Percentiles rank a stretch among this genome's conserved stretches.
Conservation (phyloP, 1,140 invertebrate species). For the Drosophila pseudoananassae region DNA sequence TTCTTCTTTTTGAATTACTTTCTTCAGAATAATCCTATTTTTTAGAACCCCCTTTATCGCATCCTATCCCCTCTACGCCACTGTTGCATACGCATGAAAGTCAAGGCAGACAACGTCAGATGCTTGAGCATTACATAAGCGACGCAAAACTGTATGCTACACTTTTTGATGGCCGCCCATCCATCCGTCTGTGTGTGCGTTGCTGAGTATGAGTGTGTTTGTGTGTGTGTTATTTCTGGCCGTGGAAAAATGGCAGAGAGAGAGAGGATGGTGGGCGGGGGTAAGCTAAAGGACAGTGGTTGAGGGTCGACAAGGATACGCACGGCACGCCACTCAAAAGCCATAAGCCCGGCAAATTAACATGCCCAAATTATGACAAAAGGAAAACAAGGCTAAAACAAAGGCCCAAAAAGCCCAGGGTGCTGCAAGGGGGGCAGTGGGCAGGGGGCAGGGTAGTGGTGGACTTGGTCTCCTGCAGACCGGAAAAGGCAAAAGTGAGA, state of each 20-base stretch:
- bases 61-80: slow-evolving; percentile 1
- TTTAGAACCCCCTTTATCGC: neutral
- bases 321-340: slow-evolving; percentile 66
- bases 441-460: neutral
- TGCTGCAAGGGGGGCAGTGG: neutral
- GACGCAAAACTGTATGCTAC: slow-evolving; percentile 80
- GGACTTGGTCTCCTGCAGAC: slow-evolving; percentile 12
- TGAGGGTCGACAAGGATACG: slow-evolving; percentile 60
- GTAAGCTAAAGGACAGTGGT: slow-evolving; percentile 23
- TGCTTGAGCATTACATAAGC: slow-evolving; percentile 72
- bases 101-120: slow-evolving; percentile 71
- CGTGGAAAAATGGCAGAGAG: slow-evolving; percentile 21
- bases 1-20: no score
- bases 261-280: neutral
- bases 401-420: slow-evolving; percentile 16
- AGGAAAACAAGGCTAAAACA: slow-evolving; percentile 56
- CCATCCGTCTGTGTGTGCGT: slow-evolving; percentile 12
- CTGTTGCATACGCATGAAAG: slow-evolving; percentile 55
- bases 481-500: slow-evolving; percentile 45
- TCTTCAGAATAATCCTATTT: no score
- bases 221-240: slow-evolving; percentile 53
- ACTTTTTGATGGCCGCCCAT: slow-evolving; percentile 72
- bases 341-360: slow-evolving; percentile 78
- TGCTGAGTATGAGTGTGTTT: no score
- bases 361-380: slow-evolving; percentile 79